Evolutionary conservation across 2,797 vertebrate genomes (phyloP).

Genomic region (Mormyrus hasselquistii): DNA sequence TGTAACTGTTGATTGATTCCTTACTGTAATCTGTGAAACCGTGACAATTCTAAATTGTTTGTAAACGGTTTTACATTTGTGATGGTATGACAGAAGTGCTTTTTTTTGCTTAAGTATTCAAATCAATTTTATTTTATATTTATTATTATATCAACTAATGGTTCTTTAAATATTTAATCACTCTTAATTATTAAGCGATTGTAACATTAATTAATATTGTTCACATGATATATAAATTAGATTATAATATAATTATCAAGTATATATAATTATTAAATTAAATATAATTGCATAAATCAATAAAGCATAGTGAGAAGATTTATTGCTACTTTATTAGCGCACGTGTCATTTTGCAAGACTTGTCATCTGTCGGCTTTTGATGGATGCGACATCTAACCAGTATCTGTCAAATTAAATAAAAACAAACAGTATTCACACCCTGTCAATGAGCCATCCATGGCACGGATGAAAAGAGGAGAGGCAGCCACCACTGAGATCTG

Average conservation of each 20-base stretch:
- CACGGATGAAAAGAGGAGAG: background rate
- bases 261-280: background rate
- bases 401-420: background rate
- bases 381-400: background rate
- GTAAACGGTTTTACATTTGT: background rate
- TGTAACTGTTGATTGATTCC: slow-evolving; percentile 12
- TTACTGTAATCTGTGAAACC: slow-evolving; percentile 2
- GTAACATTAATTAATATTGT: background rate
- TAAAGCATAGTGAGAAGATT: background rate
- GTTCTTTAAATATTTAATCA: background rate
- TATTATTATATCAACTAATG: background rate
- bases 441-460: background rate
- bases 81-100: background rate
- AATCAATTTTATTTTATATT: background rate
- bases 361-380: background rate
- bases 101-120: background rate
- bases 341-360: background rate
- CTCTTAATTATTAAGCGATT: slow-evolving; percentile 2
- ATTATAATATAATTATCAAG: background rate
- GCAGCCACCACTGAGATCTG: background rate
- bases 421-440: background rate
- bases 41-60: slow-evolving; percentile 10
- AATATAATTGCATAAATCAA: slow-evolving; percentile 4
- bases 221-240: background rate
- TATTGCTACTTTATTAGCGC: background rate